Conservation (phyloP, 2,888 invertebrate species). For the Catonia carolina region DNA sequence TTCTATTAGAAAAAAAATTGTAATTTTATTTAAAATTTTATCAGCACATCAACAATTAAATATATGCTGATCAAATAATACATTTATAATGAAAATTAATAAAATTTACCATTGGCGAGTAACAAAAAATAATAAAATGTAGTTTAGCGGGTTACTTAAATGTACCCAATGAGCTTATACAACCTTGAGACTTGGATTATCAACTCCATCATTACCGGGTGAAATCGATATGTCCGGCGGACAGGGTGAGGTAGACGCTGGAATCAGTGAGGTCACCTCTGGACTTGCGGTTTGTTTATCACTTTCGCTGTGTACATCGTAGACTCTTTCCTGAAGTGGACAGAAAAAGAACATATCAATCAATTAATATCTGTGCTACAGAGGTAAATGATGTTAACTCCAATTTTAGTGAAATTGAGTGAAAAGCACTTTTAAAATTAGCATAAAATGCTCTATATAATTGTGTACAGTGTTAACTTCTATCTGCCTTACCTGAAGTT, state of each 20-base stretch:
- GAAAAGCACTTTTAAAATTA: not conserved
- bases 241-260: conserved; percentile 50
- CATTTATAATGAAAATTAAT: no score
- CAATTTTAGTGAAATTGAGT: not conserved
- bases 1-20: no score
- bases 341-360: conserved; percentile 20
- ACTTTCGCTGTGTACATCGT: conserved; percentile 40
- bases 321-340: conserved; percentile 60
- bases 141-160: no score
- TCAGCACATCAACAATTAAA: no score
- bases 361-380: not conserved
- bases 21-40: no score
- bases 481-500: no score
- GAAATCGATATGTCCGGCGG: conserved; percentile 11
- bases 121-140: no score
- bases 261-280: conserved; percentile 62
- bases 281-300: conserved; percentile 50
- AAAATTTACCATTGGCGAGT: no score
- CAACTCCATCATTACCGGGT: conserved; percentile 8
- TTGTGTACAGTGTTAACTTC: no score
- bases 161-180: not conserved
- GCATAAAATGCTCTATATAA: no score
- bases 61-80: no score
- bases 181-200: conserved; percentile 12
- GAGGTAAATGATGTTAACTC: no score